Evolutionary conservation across 2,888 invertebrate genomes (phyloP).

Genomic region (Sphecodes monilicornis): DNA sequence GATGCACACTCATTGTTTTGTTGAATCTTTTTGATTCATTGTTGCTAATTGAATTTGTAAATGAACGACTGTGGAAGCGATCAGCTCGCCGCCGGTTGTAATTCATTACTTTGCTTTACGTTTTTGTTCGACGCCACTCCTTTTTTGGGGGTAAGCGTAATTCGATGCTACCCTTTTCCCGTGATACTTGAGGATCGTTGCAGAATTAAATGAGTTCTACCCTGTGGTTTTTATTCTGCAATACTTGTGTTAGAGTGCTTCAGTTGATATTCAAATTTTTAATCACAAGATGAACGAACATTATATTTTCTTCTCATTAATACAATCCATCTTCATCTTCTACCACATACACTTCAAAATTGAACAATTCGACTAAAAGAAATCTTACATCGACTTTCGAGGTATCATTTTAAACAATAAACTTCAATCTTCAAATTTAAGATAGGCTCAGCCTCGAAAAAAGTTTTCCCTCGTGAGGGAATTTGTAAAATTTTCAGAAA

Average conservation of each 20-base stretch:
- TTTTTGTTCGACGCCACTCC: slow-evolving; percentile 21
- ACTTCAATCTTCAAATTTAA: neutral
- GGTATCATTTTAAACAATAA: neutral
- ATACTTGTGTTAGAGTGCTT: neutral
- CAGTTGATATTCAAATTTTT: neutral
- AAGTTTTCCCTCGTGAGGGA: neutral
- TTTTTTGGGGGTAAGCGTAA: neutral
- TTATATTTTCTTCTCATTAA: neutral
- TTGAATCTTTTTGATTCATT: slow-evolving; percentile 32
- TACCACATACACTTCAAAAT: neutral
- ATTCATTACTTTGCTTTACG: slow-evolving; percentile 25
- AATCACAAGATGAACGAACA: neutral
- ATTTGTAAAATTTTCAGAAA: neutral
- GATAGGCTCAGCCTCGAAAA: neutral
- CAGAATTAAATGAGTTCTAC: neutral
- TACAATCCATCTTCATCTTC: too few relatives aligned
- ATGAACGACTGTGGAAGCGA: slow-evolving; percentile 34
- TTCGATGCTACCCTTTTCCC: neutral
- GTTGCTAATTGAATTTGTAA: slow-evolving; percentile 39
- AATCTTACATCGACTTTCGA: neutral
- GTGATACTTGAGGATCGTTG: neutral
- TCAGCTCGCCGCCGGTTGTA: slow-evolving; percentile 15
- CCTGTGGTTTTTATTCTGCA: neutral
- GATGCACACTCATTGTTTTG: slow-evolving; percentile 21
- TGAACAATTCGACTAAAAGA: neutral